Evolutionary conservation across 2,113 vertebrate genomes (phyloP), one percentile per base, ranked within the genome.

Genomic region (Montifringilla adamsi): DNA sequence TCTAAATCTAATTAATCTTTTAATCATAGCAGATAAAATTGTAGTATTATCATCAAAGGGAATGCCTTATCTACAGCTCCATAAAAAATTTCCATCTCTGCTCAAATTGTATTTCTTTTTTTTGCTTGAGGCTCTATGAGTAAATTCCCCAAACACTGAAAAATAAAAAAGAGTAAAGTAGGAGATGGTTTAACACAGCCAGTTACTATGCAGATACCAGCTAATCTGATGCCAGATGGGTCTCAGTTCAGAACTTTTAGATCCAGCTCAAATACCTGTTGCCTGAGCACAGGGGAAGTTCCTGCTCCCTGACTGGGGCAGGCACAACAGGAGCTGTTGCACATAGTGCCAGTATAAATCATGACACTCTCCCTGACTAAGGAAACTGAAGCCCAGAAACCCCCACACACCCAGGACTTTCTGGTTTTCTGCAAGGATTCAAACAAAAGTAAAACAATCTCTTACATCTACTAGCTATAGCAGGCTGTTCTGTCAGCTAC

Each of bases 1-100:
- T 90, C 86, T 78, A 93, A 95, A 90, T 80, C 83, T 67, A 93
- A 93, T 87, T 90, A 92, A 96, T 69, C 76, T 94, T 96, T 93
- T 82, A 87, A 94, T 90, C 41, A 68, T 66, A 87, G 50, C 75
- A 74, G 93, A 81, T 44, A 80, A 91, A 85, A 88, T 60, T 47
- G 68, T 2, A 1, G 49, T 49, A 64, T 72, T 93, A 74, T 58
- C 67, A 88, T 52, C 41, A 81, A 92, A 96, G 56, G n/a, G 19
- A 31, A 64, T 62, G 73, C 11, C 89, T 62, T 83, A 44, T 63
- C 84, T 69, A 59, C 55, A 80, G 37, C 58, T 83, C 44, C 33
- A 84, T 37, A 37, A 72, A 86, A 84, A 94, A 49, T 49, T 81
- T 68, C 30, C n/a, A 84, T 74, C 72, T 70, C 33, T 76, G 59